Base-by-base conservation (phyloP, 2,797 vertebrate species). In the Parotocinclus haroldoi region DNA sequence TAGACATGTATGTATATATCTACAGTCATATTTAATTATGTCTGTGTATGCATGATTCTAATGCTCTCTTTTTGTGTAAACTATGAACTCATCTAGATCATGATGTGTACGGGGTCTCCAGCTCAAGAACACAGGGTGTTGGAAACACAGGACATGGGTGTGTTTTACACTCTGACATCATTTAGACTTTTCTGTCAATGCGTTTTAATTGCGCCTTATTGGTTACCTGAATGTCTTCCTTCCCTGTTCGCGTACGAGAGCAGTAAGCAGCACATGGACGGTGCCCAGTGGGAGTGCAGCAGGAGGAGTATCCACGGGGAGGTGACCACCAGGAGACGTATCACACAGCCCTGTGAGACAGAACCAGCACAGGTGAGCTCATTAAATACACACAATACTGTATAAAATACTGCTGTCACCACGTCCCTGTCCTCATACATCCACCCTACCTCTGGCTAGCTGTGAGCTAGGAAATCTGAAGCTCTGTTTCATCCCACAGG, bases 261-360 rank as follows among this genome's bases (percentile, higher is more conserved):
- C 54, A 91, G 89, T 81, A 79, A 79, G 76, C 59, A 79, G 66
- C 84, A 86, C 80, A 73, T 79, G 3, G 90, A 83, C 73, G 87
- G 86, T 69, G 82, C 85, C 56, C 85, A 83, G 36, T 56, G 84
- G 80, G 88, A 90, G 67, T 52, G 55, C 49, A 84, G 84, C 66
- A 84, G 91, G 73, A 75, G 82, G 63, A 13, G 81, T 63, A 83
- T 83, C 48, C 85, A 84, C 61, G 90, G 90, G 54, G 58, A 86
- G 0, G 37, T 82, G 70, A 88, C 90, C 44, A 90, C 89, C 86
- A 87, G 86, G 75, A 88, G 81, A 66, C 87, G 87, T 58, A 74
- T 66, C 79, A 77, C 82, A 11, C 90, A 90, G 75, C 87, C 87
- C 75, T 87, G 84, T 74, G 69, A 74, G 71, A 79, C 78, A 39